Evolutionary conservation across 2,113 vertebrate species (phyloP), one percentile per base, ranked within the genome.

Genomic region (Lichenostomus cassidix): DNA sequence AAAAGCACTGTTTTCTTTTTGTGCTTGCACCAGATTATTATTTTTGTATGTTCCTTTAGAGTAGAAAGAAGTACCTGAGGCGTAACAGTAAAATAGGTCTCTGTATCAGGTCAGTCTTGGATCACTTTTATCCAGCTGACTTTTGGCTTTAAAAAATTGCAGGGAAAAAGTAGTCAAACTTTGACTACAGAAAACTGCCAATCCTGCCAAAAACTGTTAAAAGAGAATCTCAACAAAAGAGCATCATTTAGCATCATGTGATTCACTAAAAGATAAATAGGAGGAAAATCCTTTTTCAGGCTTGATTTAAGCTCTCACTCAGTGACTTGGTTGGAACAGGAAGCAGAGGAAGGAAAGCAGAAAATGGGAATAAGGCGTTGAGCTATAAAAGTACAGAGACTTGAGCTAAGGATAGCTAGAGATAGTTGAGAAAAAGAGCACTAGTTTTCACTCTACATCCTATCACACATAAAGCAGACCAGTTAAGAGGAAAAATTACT

Each of bases 71-170:
- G 92, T 96, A 96, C 89, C 70, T 87, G 90, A 95, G 96, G 56
- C 84, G 71, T 94, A 96, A 97, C 75, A 96, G 96, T 94, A 95
- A 94, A 98, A 96, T 39, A 96, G 76, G 74, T 92, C 92, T 95
- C 74, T 96, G 58, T 93, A 95, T 86, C 88, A 96, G 86, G 78
- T 96, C 90, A 97, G 77, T 65, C 82, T 96, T 88, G 62, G 76
- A 96, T 83, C 23, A 74, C 63, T 90, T 88, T 95, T 39, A 94
- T 92, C 27, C 80, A 88, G 77, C 91, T 95, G 67, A 91, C 77
- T 77, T 83, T 35, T 64, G 56, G 59, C 47, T 77, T 69, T 83
- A 67, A 63, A 86, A 58, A 95, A 58, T 47, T 37, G 21, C 12
- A 76, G 78, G 71, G 27, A 91, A 91, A 91, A 82, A 42, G 49